phyloP scores from a whole-genome alignment of 1,140 invertebrate species.

The Parapsyche elsis region DNA sequence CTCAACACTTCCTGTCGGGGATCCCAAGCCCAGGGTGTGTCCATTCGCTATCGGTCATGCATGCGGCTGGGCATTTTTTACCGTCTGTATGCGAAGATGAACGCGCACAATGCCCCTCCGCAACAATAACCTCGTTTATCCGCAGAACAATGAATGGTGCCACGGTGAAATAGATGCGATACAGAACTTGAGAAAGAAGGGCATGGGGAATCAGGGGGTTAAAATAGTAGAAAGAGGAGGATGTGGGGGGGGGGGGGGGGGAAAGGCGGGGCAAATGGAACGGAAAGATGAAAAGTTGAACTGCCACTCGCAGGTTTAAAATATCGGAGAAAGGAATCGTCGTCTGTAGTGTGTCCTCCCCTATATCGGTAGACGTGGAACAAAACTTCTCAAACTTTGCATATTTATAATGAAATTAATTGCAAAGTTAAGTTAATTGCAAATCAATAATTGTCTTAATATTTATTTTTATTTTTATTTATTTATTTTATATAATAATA shows the following conservation, averaged over 20 bases:
- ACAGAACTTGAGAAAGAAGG: not conserved
- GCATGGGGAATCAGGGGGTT: not conserved
- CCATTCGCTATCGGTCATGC: not conserved
- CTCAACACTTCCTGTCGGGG: too few relatives aligned
- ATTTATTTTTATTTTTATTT: too few relatives aligned
- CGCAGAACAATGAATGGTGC: slow-evolving; percentile 11
- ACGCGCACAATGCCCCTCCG: not conserved
- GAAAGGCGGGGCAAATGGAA: slow-evolving; percentile 34
- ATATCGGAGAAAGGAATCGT: slow-evolving; percentile 19
- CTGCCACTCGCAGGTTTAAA: slow-evolving; percentile 44
- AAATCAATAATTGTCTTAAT: too few relatives aligned
- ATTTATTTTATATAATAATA: too few relatives aligned
- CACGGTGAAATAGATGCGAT: not conserved
- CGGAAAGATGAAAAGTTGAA: slow-evolving; percentile 44
- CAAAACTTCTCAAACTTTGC: not conserved
- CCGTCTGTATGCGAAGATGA: not conserved
- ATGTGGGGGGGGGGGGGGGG: not conserved
- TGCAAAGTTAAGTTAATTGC: too few relatives aligned
- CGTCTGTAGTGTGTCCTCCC: not conserved
- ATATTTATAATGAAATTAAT: too few relatives aligned
- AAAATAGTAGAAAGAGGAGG: not conserved
- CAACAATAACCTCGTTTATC: slow-evolving; percentile 30
- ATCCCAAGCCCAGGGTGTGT: not conserved
- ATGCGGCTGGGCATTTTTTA: not conserved
- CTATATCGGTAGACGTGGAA: not conserved